A percentile compares a stretch with the other conserved stretches of the same genome.
These are phyloP conservation scores for Drosophila subobscura DNA, from an alignment of 1,140 invertebrate genomes.

Conservation along the genomic window DNA sequence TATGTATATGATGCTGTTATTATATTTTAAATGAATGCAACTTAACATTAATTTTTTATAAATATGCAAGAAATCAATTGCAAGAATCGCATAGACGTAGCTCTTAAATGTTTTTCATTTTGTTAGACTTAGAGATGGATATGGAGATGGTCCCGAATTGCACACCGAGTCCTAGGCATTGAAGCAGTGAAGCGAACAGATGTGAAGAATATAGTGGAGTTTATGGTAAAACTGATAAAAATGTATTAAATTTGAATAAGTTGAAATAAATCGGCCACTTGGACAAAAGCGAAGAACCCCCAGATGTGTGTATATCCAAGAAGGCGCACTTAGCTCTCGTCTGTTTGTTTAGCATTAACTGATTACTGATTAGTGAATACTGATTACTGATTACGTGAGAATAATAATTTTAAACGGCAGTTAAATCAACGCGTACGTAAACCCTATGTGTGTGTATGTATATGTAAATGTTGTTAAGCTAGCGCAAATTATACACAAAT, in stretches of 20 bases:
- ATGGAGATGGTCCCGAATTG: slow-evolving; percentile 33
- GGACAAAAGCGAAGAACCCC: slow-evolving; percentile 45
- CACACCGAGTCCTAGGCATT: slow-evolving; percentile 43
- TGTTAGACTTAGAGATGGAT: slow-evolving; percentile 49
- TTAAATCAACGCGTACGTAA: slow-evolving; percentile 62
- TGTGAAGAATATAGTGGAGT: slow-evolving; percentile 37
- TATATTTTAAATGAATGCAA: slow-evolving; percentile 75
- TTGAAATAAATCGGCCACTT: slow-evolving; percentile 43
- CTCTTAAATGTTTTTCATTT: slow-evolving; percentile 73
- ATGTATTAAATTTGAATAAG: slow-evolving; percentile 68
- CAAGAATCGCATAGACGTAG: slow-evolving; percentile 51
- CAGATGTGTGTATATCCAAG: slow-evolving; percentile 7
- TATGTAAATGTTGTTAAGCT: slow-evolving; percentile 80
- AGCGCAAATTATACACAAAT: slow-evolving; percentile 75
- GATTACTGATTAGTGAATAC: too few species aligned
- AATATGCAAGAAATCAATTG: slow-evolving; percentile 48
- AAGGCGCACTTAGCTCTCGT: slow-evolving; percentile 11
- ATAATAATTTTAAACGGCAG: slow-evolving; percentile 57
- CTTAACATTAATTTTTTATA: slow-evolving; percentile 67
- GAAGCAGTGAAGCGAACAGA: slow-evolving; percentile 44
- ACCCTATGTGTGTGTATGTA: slow-evolving; percentile 74
- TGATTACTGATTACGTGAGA: slow-evolving; percentile 16
- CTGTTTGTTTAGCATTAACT: slow-evolving; percentile 52
- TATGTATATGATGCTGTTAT: slow-evolving; percentile 82
- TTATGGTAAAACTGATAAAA: slow-evolving; percentile 38